Evolutionary conservation across 2,113 vertebrate species (phyloP), one percentile per base, ranked within the genome.

Genomic region (Acanthisitta chloris): DNA sequence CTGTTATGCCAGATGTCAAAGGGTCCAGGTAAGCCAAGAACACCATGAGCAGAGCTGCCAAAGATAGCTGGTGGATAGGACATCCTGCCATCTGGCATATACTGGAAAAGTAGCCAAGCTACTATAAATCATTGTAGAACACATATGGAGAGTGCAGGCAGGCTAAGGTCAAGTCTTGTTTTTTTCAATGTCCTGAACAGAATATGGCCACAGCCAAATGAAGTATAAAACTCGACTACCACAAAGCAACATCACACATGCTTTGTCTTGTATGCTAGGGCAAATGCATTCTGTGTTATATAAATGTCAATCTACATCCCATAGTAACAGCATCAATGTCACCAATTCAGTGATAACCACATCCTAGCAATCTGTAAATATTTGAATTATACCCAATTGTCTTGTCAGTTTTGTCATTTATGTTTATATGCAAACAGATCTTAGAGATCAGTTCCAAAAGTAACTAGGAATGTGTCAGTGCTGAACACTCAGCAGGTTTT

Each of bases 371-470:
- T 88, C 80, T 84, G 55, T 40, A 95, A 92, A 65, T 88, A 86
- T 74, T 96, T 86, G 76, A 93, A 69, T 81, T 34, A 70, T 59
- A 54, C 23, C 33, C 0, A 0, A 72, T 69, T 88, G 69, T 26
- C 24, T 90, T 59, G 43, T 84, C 55, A 84, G 40, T 88, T 96
- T 96, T 90, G 61, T 81, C 90, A 65, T 61, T 65, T 77, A 21
- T 92, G 90, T 90, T 96, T 92, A 42, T 69, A 57, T 72, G 76
- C 86, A 92, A 96, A 72, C 46, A 81, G 51, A 79, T 78, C 83
- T 93, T 52, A 78, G 3, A n/a, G 88, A 94, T 74, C 88, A 66
- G 69, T 94, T 94, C 65, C 40, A 76, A 29, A 91, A 95, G 70
- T 82, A 70, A 38, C 91, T 85, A 34, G 58, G 24, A 93, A 61